These are phyloP conservation scores for Zoanthus solanderi DNA, from an alignment of 92 coral and sea anemone species.

Conservation along the genomic window DNA sequence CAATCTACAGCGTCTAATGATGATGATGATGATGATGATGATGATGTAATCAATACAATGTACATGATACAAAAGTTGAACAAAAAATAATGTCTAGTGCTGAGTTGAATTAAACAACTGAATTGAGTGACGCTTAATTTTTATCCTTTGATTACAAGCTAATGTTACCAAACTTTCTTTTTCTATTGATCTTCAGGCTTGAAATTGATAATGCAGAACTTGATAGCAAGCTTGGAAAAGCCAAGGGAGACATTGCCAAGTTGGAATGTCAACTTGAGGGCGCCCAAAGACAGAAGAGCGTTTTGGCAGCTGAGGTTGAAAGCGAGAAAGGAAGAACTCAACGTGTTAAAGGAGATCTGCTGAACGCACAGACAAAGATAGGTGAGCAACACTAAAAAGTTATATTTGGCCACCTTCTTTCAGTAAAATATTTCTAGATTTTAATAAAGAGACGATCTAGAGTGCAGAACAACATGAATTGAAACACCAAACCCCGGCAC, in stretches of 20 bases:
- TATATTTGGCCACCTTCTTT: not conserved
- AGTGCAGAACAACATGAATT: too few relatives aligned
- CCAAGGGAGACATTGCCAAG: slow-evolving; percentile 63
- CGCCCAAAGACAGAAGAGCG: slow-evolving; percentile 66
- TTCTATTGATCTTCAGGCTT: slow-evolving; percentile 33
- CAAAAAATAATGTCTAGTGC: too few relatives aligned
- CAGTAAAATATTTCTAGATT: too few relatives aligned
- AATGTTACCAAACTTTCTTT: not conserved
- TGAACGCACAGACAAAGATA: slow-evolving; percentile 63
- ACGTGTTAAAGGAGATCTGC: slow-evolving; percentile 65
- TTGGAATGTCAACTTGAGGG: slow-evolving; percentile 65
- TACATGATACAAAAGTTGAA: too few relatives aligned
- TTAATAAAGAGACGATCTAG: too few relatives aligned
- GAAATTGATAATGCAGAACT: slow-evolving; percentile 73
- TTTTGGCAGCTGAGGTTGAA: slow-evolving; percentile 73
- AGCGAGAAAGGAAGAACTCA: slow-evolving; percentile 71
- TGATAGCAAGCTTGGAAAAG: slow-evolving; percentile 65
- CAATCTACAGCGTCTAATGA: too few relatives aligned
- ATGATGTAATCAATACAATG: too few relatives aligned
- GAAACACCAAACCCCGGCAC: too few relatives aligned
- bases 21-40: too few relatives aligned
- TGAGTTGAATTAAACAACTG: too few relatives aligned
- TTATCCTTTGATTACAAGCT: too few relatives aligned
- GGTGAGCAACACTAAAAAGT: not conserved
- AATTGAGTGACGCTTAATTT: too few relatives aligned